Base-by-base conservation (phyloP, 53 echinoderm and acorn worm genomes). In the Arbacia lixula region DNA sequence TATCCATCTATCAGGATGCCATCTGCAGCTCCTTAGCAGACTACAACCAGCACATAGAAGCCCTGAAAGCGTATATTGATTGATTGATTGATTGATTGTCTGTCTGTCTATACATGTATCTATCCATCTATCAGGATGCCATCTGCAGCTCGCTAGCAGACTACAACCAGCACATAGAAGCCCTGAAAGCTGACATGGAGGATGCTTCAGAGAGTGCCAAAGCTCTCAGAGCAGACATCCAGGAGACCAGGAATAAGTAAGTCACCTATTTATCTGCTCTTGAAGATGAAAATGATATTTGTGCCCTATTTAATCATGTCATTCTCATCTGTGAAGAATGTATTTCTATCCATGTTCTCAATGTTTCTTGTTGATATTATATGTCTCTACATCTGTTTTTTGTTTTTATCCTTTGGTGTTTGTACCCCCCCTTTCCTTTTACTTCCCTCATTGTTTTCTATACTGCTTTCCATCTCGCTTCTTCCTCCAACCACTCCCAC, bases 161-260 rank as follows among this genome's bases (percentile, higher is more conserved):
- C 38, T 98, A 98, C 81, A 98, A 98, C 57, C 90, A 98, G 57
- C 98, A 98, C 82, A 98, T 98, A 65, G 90, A 98, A 43, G 89
- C 90, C 52, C 81, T 98, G 36, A 92, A 98, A 81, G 84, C 85
- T 27, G 94, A 95, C 51, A 95, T 95, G 94, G 90, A 99, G 60
- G 94, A 99, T 68, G 99, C 99, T 0, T 95, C 99, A 31, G 99
- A 99, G 82, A 99, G 99, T 60, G 99, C 99, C 32, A 86, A 95
- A 66, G 92, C 94, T 16, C 87, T 99, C 50, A 46, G 99, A 49
- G 88, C 92, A 22, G 99, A 99, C 60, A 99, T 99, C 42, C 99
- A 95, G 56, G 94, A 99, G 36, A 95, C 95, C 68, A 91, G 99
- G 35, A 99, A 98, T 86, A 98, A 99, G 95, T 96, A 33, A 83